phyloP scores from a whole-genome alignment of 1,140 invertebrate species.

The Lamellibrachia luymesi region DNA sequence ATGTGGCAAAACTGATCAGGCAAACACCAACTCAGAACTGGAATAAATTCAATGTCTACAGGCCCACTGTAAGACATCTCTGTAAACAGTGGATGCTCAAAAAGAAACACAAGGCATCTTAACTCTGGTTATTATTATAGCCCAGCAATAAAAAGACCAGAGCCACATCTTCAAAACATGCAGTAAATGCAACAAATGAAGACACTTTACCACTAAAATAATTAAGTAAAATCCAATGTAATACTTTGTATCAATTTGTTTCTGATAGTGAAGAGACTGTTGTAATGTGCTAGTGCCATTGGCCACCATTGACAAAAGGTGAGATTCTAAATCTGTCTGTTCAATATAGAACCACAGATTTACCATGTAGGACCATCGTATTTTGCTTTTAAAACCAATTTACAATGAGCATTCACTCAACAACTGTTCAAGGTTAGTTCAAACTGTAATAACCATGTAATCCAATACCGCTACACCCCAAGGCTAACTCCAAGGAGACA shows the following conservation, averaged over 20 bases:
- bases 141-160: too few relatives aligned
- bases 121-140: too few relatives aligned
- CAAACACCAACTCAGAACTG: background rate
- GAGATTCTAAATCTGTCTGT: background rate
- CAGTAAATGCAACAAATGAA: too few relatives aligned
- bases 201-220: too few relatives aligned
- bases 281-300: background rate
- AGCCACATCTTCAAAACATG: too few relatives aligned
- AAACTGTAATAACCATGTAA: background rate
- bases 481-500: background rate
- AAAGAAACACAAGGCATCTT: too few relatives aligned
- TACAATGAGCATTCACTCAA: background rate
- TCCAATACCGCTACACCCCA: background rate
- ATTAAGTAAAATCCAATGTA: background rate
- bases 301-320: background rate
- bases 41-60: background rate
- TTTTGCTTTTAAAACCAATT: background rate
- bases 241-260: background rate
- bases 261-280: background rate
- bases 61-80: too few relatives aligned
- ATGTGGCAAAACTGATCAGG: background rate
- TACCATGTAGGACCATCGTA: background rate
- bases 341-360: background rate
- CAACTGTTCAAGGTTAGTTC: background rate
- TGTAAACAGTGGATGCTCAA: too few relatives aligned